Percentiles rank a stretch among this genome's conserved stretches.
phyloP scores from a whole-genome alignment of 2,113 vertebrate species.

The Elaphurus davidianus region DNA sequence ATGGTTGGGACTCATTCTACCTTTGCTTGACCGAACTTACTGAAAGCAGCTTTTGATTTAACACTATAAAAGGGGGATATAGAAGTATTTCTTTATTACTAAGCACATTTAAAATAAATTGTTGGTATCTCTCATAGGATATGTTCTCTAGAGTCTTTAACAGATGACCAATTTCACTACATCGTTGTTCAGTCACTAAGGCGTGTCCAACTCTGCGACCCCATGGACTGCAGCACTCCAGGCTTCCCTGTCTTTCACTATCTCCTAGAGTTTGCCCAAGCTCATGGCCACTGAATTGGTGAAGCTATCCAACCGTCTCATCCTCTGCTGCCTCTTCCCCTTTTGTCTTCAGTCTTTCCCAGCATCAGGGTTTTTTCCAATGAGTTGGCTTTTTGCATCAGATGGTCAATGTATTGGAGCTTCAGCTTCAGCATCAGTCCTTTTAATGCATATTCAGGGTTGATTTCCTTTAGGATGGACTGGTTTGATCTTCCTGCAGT shows the following conservation, averaged over 20 bases:
- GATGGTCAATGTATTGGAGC: neutral
- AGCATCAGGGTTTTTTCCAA: neutral
- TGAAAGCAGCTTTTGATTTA: neutral
- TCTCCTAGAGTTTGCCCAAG: neutral
- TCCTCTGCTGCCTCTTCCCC: neutral
- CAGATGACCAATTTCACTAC: neutral
- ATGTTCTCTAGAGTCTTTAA: neutral
- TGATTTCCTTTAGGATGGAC: neutral
- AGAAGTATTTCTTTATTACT: neutral
- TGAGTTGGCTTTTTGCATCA: neutral
- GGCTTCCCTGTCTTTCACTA: neutral
- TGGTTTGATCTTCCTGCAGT: neutral
- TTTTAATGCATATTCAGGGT: neutral
- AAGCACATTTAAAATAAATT: neutral
- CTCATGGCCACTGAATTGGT: neutral
- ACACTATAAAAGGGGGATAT: neutral
- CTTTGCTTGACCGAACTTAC: neutral
- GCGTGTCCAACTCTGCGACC: fast-evolving
- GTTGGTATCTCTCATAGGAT: neutral
- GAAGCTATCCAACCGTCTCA: neutral
- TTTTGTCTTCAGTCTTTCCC: neutral
- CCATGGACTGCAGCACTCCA: neutral
- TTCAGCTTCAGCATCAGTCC: neutral
- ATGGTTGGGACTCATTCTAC: fast-evolving
- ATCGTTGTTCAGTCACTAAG: neutral